Evolutionary conservation across 2,888 invertebrate genomes (phyloP).

Genomic region (Meteorus cinctellus): DNA sequence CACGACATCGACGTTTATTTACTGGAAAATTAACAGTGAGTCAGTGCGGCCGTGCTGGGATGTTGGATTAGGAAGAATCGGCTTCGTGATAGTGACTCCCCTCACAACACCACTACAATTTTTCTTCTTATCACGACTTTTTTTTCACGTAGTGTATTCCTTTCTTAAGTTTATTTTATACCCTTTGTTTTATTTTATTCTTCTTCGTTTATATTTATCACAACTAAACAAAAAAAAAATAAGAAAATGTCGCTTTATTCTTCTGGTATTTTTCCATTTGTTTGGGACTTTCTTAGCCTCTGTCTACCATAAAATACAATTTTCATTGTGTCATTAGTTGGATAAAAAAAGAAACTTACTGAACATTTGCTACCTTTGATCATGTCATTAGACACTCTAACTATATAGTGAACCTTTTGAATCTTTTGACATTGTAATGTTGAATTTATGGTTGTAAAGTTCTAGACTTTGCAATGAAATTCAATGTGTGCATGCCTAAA

Average conservation of each 20-base stretch:
- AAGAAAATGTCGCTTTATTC: not conserved
- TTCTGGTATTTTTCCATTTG: slow-evolving; percentile 6
- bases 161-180: not conserved
- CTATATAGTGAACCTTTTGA: no score
- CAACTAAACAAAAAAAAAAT: not conserved
- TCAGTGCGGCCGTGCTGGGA: slow-evolving; percentile 46
- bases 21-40: slow-evolving; percentile 62
- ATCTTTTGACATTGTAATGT: no score
- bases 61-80: slow-evolving; percentile 52
- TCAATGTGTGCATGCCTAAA: no score
- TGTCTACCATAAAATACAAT: not conserved
- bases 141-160: slow-evolving; percentile 9
- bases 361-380: no score
- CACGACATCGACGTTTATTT: slow-evolving; percentile 56
- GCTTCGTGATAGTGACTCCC: slow-evolving; percentile 45
- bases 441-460: no score
- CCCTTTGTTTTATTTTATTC: not conserved
- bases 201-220: not conserved
- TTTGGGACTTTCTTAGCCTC: not conserved
- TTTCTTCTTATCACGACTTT: slow-evolving; percentile 29
- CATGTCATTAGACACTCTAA: no score
- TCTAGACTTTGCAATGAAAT: no score
- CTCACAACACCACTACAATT: slow-evolving; percentile 41
- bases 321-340: not conserved
- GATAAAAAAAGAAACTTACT: not conserved